Evolutionary conservation across 2,888 invertebrate species (phyloP).

Genomic region (Automeris io): DNA sequence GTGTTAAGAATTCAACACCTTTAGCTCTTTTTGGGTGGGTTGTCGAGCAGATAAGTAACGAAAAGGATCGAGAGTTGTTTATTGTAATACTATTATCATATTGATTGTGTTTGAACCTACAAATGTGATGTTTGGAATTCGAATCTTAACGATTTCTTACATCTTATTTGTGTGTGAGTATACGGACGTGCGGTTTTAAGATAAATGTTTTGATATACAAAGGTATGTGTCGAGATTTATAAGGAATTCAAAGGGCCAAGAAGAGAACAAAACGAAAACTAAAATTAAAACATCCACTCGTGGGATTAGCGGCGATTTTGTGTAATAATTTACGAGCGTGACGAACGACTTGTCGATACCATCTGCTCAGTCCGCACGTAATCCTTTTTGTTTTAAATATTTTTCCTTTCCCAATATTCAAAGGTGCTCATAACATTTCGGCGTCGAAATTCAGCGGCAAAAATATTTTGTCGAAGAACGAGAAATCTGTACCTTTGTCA

Average conservation of each 20-base stretch:
- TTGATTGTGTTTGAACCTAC: slow-evolving; percentile 51
- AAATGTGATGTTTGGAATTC: slow-evolving; percentile 38
- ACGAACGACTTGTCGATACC: slow-evolving; percentile 72
- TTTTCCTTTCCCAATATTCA: slow-evolving; percentile 70
- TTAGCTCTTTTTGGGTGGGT: slow-evolving; percentile 56
- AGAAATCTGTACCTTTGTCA: slow-evolving; percentile 45
- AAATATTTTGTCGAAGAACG: slow-evolving; percentile 66
- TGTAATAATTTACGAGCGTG: slow-evolving; percentile 75
- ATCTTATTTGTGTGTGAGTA: slow-evolving; percentile 37
- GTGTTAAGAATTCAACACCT: slow-evolving; percentile 75
- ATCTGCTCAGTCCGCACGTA: slow-evolving; percentile 69
- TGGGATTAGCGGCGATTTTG: slow-evolving; percentile 72
- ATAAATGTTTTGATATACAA: slow-evolving; percentile 49
- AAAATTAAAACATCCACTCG: slow-evolving; percentile 72
- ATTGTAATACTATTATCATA: slow-evolving; percentile 57
- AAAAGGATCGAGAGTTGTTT: slow-evolving; percentile 61
- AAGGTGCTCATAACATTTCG: slow-evolving; percentile 64
- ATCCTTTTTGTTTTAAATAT: slow-evolving; percentile 70
- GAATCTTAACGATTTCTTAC: slow-evolving; percentile 44
- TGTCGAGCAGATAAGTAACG: slow-evolving; percentile 56
- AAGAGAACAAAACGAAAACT: slow-evolving; percentile 54
- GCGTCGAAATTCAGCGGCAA: slow-evolving; percentile 54
- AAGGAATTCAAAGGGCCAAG: slow-evolving; percentile 45
- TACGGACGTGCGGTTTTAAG: slow-evolving; percentile 32
- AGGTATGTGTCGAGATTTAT: slow-evolving; percentile 51